Evolutionary conservation across 2,888 invertebrate genomes (phyloP).

Genomic region (Drosophila trichaetosa): DNA sequence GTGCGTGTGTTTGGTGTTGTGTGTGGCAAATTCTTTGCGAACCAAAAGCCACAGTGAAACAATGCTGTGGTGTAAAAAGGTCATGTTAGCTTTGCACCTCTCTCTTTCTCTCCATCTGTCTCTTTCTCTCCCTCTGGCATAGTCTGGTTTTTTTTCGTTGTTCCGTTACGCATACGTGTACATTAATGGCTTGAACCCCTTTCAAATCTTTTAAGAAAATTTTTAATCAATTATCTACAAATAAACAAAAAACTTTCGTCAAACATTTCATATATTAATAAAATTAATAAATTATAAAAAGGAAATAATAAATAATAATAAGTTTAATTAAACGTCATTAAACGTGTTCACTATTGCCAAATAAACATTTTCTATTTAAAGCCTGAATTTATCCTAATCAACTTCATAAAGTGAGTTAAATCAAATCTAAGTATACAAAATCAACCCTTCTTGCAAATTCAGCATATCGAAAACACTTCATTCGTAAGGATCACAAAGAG

Average conservation of each 20-base stretch:
- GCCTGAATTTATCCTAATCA: no score
- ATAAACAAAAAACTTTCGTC: not conserved
- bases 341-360: not conserved
- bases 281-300: not conserved
- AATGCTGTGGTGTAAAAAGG: constrained; percentile 40
- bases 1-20: constrained; percentile 15
- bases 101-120: not conserved
- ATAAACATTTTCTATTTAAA: not conserved
- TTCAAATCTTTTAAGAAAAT: not conserved
- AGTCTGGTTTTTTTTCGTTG: not conserved
- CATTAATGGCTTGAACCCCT: constrained; percentile 39
- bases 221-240: no score
- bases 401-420: no score
- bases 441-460: not conserved
- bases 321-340: not conserved
- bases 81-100: constrained; percentile 1
- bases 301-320: not conserved
- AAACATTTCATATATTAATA: not conserved
- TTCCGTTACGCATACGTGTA: constrained; percentile 40
- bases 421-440: not conserved
- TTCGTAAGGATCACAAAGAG: not conserved
- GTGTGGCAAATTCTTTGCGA: constrained; percentile 30
- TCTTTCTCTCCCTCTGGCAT: not conserved
- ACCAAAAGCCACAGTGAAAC: constrained; percentile 49
- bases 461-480: not conserved